Evolutionary conservation across 2,113 vertebrate species (phyloP).

Genomic region (Colossoma macropomum): DNA sequence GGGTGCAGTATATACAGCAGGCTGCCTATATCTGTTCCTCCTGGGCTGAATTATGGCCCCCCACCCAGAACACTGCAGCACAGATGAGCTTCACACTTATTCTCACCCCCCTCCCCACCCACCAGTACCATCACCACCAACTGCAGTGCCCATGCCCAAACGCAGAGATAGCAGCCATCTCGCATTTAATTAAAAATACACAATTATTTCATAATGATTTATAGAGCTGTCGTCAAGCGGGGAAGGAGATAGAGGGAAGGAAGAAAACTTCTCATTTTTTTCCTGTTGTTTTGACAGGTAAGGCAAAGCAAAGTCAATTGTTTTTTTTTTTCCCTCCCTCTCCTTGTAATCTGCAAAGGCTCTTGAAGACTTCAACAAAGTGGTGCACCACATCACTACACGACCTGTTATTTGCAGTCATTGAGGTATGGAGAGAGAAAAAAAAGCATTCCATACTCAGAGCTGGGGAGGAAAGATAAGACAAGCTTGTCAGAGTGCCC

Average conservation of each 20-base stretch:
- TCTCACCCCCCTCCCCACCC: slow-evolving; percentile 8
- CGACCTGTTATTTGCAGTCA: slow-evolving; percentile 55
- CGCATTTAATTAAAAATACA: slow-evolving; percentile 64
- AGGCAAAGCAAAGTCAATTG: slow-evolving; percentile 60
- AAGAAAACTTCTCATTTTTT: slow-evolving; percentile 51
- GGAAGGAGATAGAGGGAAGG: slow-evolving; percentile 48
- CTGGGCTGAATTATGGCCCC: slow-evolving; percentile 53
- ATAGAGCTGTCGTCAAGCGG: slow-evolving; percentile 47
- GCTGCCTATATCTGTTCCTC: slow-evolving; percentile 55
- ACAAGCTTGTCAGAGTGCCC: slow-evolving; percentile 44
- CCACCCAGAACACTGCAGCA: slow-evolving; percentile 29
- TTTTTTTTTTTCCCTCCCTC: slow-evolving; percentile 42
- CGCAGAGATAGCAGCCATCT: slow-evolving; percentile 44
- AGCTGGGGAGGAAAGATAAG: slow-evolving; percentile 50
- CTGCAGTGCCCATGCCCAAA: slow-evolving; percentile 24
- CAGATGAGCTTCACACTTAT: slow-evolving; percentile 47
- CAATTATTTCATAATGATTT: slow-evolving; percentile 63
- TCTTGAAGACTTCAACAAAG: slow-evolving; percentile 51
- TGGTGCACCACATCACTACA: slow-evolving; percentile 37
- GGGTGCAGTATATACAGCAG: slow-evolving; percentile 53
- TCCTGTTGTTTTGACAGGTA: slow-evolving; percentile 56
- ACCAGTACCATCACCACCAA: neutral
- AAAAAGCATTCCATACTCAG: slow-evolving; percentile 29
- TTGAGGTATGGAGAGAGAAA: slow-evolving; percentile 33
- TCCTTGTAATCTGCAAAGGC: slow-evolving; percentile 46